Percentiles rank a stretch among this genome's conserved stretches.
phyloP scores from a whole-genome alignment of 2,888 invertebrate species.

The Tenthredo amoena region DNA sequence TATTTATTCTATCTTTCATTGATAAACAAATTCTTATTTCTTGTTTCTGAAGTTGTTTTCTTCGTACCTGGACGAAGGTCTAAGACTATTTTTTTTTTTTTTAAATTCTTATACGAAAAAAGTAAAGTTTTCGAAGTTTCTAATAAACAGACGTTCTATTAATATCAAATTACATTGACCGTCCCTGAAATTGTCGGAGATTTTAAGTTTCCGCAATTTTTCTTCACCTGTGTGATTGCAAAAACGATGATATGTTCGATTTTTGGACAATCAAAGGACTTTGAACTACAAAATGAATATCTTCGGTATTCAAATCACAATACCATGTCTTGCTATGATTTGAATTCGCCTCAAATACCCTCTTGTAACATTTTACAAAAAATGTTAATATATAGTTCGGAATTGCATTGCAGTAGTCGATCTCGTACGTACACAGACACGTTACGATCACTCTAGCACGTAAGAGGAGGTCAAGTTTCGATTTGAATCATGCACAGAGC shows the following conservation, averaged over 20 bases:
- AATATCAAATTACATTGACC: neutral
- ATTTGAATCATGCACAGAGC: constrained; percentile 9
- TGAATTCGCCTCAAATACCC: neutral
- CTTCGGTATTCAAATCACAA: neutral
- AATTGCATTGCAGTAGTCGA: neutral
- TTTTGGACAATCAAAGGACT: neutral
- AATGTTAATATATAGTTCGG: neutral
- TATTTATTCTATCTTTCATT: neutral
- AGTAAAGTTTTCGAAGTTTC: neutral
- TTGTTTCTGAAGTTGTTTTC: neutral
- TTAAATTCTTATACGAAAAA: neutral
- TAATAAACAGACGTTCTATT: neutral
- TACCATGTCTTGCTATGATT: neutral
- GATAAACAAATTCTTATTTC: neutral
- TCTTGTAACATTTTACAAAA: neutral
- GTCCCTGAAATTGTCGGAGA: too few relatives aligned
- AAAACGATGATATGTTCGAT: neutral
- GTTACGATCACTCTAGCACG: constrained; percentile 1
- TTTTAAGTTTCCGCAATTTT: neutral
- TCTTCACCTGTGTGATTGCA: neutral
- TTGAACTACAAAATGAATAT: neutral
- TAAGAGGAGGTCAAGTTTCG: constrained; percentile 19
- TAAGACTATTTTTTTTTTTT: neutral
- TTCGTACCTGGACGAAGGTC: neutral
- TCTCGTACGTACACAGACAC: neutral